Conservation (phyloP, 2,113 vertebrate genomes). For the Phoxinus phoxinus region DNA sequence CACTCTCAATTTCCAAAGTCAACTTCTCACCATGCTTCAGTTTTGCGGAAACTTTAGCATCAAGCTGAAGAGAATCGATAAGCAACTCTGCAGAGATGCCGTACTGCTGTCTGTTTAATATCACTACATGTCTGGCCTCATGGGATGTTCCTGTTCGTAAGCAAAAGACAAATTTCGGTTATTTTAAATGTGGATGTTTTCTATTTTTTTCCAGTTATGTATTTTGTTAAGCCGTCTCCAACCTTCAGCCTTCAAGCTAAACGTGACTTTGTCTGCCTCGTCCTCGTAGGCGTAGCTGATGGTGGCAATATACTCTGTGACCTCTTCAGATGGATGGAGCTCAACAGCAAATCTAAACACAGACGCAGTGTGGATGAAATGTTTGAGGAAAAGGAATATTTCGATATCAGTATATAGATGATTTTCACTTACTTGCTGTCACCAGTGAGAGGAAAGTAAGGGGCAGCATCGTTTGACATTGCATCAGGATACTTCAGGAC, state of each 20-base stretch:
- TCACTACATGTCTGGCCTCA: slow-evolving; percentile 77
- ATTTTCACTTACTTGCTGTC: slow-evolving; percentile 80
- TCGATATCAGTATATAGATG: not conserved
- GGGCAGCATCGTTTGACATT: slow-evolving; percentile 72
- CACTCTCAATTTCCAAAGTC: slow-evolving; percentile 80
- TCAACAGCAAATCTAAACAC: slow-evolving; percentile 79
- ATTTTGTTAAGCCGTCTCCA: slow-evolving; percentile 52
- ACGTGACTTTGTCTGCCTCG: slow-evolving; percentile 79
- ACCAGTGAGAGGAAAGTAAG: slow-evolving; percentile 85
- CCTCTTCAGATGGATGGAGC: slow-evolving; percentile 81
- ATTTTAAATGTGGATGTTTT: not conserved
- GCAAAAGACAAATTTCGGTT: not conserved
- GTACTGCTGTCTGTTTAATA: slow-evolving; percentile 81
- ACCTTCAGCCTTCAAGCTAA: slow-evolving; percentile 85
- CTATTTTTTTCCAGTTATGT: not conserved
- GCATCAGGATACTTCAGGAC: slow-evolving; percentile 76
- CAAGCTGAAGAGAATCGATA: slow-evolving; percentile 76
- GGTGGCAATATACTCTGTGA: slow-evolving; percentile 85
- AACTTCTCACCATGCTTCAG: slow-evolving; percentile 71
- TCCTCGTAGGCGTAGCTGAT: slow-evolving; percentile 75
- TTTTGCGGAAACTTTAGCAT: slow-evolving; percentile 77
- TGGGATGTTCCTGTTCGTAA: slow-evolving; percentile 74
- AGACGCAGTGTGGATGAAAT: not conserved
- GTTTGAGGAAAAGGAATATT: not conserved
- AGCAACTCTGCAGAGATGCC: slow-evolving; percentile 79